phyloP scores from a whole-genome alignment of 2,113 vertebrate species.

The Channa maculata region DNA sequence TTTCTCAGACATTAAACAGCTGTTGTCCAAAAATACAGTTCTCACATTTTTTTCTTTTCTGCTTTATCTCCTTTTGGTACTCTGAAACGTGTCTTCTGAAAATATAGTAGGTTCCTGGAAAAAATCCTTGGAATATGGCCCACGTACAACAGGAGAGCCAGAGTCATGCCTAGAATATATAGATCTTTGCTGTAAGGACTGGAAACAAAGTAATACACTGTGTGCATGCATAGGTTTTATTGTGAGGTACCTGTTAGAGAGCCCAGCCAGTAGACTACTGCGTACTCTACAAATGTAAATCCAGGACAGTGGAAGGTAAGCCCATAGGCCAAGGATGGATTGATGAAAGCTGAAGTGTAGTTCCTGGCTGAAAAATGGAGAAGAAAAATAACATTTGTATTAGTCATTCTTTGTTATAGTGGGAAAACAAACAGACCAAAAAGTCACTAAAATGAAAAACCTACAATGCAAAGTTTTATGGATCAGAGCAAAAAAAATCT shows the following conservation, averaged over 20 bases:
- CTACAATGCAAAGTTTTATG: too few species aligned
- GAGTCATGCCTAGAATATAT: constrained; percentile 86
- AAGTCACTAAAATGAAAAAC: too few species aligned
- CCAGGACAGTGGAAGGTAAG: constrained; percentile 89
- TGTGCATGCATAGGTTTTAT: not conserved
- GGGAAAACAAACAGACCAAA: too few species aligned
- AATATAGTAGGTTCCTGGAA: constrained; percentile 89
- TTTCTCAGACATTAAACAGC: not conserved
- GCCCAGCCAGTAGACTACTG: constrained; percentile 90
- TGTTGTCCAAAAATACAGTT: not conserved
- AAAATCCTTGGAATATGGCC: constrained; percentile 91
- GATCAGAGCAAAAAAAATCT: too few species aligned
- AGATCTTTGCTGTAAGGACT: not conserved
- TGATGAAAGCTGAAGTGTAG: constrained; percentile 87
- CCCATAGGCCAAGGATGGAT: constrained; percentile 86
- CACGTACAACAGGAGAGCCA: constrained; percentile 87
- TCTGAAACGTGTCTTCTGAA: constrained; percentile 86
- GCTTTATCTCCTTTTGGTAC: constrained; percentile 77
- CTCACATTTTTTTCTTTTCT: constrained; percentile 72
- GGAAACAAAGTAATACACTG: not conserved
- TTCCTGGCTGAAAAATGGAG: constrained; percentile 79
- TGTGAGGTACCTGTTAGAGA: constrained; percentile 84
- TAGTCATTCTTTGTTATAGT: too few species aligned
- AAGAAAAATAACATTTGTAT: not conserved
- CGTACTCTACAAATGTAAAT: constrained; percentile 84